Conservation (phyloP, 2,888 invertebrate species). For the Phoenoteleia sp. region DNA sequence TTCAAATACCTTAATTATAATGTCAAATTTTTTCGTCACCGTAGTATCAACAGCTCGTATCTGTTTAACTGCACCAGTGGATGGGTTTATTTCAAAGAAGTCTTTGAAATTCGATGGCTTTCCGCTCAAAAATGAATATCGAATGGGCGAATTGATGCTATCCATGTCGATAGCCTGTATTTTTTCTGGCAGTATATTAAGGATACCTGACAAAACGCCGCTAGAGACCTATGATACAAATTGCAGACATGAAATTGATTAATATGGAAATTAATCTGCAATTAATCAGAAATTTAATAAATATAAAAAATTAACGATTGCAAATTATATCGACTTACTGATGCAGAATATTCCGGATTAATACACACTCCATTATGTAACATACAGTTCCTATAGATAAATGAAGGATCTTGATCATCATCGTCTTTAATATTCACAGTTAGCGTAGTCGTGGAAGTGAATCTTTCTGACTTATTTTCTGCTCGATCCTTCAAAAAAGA, state of each 20-base stretch:
- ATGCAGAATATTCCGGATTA: conserved; percentile 95
- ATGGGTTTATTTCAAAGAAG: conserved; percentile 94
- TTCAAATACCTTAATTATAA: conserved; percentile 93
- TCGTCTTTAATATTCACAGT: conserved; percentile 95
- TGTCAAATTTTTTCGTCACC: conserved; percentile 92
- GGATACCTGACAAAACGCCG: conserved; percentile 93
- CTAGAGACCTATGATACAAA: conserved; percentile 90
- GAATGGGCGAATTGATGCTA: conserved; percentile 94
- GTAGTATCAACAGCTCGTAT: conserved; percentile 93
- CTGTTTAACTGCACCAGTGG: conserved; percentile 94
- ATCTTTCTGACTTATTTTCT: conserved; percentile 91
- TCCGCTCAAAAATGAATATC: conserved; percentile 94
- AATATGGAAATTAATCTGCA: background rate
- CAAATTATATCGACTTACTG: conserved; percentile 88
- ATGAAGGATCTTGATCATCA: conserved; percentile 97
- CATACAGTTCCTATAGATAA: conserved; percentile 95
- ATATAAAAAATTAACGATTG: background rate
- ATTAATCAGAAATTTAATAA: conserved; percentile 11
- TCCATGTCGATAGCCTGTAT: conserved; percentile 97
- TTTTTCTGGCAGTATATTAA: conserved; percentile 94
- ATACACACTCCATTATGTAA: conserved; percentile 94
- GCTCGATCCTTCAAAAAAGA: conserved; percentile 92
- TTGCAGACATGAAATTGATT: background rate
- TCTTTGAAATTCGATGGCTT: conserved; percentile 92
- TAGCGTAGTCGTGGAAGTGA: conserved; percentile 94